Base-by-base conservation (phyloP, 2,797 vertebrate genomes). In the Crocodylus rhombifer region DNA sequence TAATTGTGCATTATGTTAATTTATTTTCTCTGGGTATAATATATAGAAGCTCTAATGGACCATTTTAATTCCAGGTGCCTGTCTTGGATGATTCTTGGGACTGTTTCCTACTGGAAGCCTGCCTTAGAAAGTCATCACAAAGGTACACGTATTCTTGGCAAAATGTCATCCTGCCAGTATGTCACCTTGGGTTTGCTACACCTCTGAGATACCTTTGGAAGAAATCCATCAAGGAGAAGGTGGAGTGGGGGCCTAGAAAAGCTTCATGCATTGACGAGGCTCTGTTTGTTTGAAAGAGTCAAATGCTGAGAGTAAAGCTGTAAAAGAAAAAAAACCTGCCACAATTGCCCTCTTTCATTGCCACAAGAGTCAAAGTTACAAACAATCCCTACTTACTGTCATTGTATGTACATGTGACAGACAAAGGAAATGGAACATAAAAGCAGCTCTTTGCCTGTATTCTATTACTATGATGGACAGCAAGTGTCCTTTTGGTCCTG, bases 111-210 rank as follows among this genome's bases (percentile, higher is more conserved):
- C 28, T 84, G 75, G 71, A 84, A 64, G 5, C 4, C 26, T 62
- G 20, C 26, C 26, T 63, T 7, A 7, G 5, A 30, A n/a, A 88
- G 2, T 28, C 28, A 65, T 26, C 20, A 36, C 36, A 20, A 51
- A 69, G 21, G 6, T 33, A 55, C 4, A 2, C 28, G 36, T 75
- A 58, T 60, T 92, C 23, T 60, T 75, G 58, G 80, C 74, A 79
- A 33, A 73, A 65, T 65, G 26, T 74, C 60, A 30, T 33, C 60
- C 61, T 18, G 55, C 2, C 51, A 76, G 25, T 14, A 5, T 10
- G 20, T 62, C 51, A 77, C 69, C 88, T 91, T 74, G 83, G 87
- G 89, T 88, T 87, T 82, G 85, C 77, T 83, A 84, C 58, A 80
- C 21, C 30, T 73, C 91, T 36, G 67, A 86, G 61, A 30, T 74